Evolutionary conservation across 1,140 invertebrate species (phyloP), one percentile per base, ranked within the genome.

Genomic region (Spodoptera frugiperda): DNA sequence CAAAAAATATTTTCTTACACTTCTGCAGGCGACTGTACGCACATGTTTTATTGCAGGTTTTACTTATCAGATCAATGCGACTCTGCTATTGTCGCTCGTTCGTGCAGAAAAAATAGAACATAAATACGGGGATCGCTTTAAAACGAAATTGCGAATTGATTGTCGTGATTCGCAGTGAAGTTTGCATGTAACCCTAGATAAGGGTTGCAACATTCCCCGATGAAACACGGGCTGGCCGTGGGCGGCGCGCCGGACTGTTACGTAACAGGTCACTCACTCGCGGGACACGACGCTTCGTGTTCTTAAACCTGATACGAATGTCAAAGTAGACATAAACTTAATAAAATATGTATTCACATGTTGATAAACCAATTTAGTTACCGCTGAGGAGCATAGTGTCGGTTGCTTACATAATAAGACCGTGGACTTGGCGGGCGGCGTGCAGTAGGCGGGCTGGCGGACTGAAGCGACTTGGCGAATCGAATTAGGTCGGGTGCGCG

Each of bases 181-280:
- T 90, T 89, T 88, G 88, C 89, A 89, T 91, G 88, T 88, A 83
- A 87, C 82, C 83, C 78, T 76, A 87, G 91, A 93, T 93, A 93
- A 91, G 87, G 82, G 82, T 88, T 89, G 87, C 88, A 84, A 84
- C 82, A 86, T 87, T 88, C 85, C 79, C 80, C 80, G 80, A 79
- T 78, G 73, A 78, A 86, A 85, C 82, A 84, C 67, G 81, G 71
- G 77, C 76, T 76, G 76, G 77, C 71, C 71, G 83, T 81, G 83
- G 82, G 80, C 76, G 77, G 70, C 68, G 79, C 72, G 9, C 48
- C 51, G 19, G 73, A 21, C 57, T 71, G 39, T 71, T 77, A 77
- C 55, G 49, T 77, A 77, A 77, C 46, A 33, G 67, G 67, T 59
- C 25, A 68, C 14, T 53, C 49, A 53, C 65, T 67, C n/a, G 65